Evolutionary conservation across 2,113 vertebrate species (phyloP).

Genomic region (Tragelaphus imberbis): DNA sequence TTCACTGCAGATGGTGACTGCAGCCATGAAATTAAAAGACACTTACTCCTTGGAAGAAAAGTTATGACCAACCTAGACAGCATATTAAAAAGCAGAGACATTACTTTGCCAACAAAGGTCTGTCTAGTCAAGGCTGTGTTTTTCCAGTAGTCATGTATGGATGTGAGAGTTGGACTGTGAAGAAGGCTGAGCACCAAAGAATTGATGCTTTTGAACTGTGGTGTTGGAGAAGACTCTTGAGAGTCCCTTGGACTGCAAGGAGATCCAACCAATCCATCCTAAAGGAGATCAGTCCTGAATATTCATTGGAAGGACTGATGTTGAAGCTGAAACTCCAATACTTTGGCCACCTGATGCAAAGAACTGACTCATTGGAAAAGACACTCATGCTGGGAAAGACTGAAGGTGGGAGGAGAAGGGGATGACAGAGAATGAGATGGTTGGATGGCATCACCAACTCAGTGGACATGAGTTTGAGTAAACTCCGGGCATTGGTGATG

Average conservation of each 20-base stretch:
- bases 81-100: background rate
- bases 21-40: background rate
- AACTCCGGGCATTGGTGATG: background rate
- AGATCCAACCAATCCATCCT: background rate
- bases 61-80: background rate
- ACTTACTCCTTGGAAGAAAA: background rate
- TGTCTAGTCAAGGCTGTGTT: background rate
- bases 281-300: background rate
- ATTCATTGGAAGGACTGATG: background rate
- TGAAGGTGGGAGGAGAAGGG: background rate
- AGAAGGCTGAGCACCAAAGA: fast-evolving
- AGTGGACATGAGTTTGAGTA: background rate
- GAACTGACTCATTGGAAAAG: fast-evolving
- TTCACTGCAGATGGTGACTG: background rate
- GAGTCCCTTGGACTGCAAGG: background rate
- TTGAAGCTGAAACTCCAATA: background rate
- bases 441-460: background rate
- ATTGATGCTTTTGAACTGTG: background rate
- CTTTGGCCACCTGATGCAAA: fast-evolving
- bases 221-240: background rate
- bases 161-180: background rate
- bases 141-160: background rate
- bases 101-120: background rate
- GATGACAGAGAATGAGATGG: background rate
- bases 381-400: background rate